Evolutionary conservation across 2,113 vertebrate genomes (phyloP), one percentile per base, ranked within the genome.

Genomic region (Cathartes aura): DNA sequence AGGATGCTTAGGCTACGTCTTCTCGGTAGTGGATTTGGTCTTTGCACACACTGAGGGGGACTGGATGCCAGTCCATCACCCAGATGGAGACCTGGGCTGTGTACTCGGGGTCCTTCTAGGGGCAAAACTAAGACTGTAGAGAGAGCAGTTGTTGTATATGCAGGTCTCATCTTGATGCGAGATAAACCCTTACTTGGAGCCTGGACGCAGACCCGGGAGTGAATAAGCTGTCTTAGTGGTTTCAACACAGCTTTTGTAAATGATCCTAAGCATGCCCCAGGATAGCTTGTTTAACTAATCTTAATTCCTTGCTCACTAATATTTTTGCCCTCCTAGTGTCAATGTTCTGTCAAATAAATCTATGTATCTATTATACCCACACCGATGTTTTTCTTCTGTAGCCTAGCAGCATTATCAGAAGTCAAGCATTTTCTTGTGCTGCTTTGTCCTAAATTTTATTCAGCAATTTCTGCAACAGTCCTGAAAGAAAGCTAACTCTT

Each of bases 1-100:
- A 27, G 27, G 34, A 24, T 27, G 27, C 38, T 63, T 40, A 32
- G n/a, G 11, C 24, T 38, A 3, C 0, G 0, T 29, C 40, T 42
- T 52, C 45, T 50, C 0, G 0, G 53, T 19, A 9, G 30, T 21
- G 20, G 36, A 8, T 82, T 92, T 84, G 70, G 38, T 74, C 68
- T 82, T 48, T 62, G 70, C 48, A 34, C 8, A 8, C 0, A 1
- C 21, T 36, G 55, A 13, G 4, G 58, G 42, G 22, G 43, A n/a
- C 18, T 34, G 73, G 5, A 24, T 23, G 12, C 42, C 14, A 38
- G 38, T 38, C 38, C 14, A 30, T 87, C 15, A 21, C 11, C 13
- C 71, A 34, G 36, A 0, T 26, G 36, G 60, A 82, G 40, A 30
- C 20, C 47, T 40, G 56, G n/a, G 22, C 60, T 75, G 21, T 17